Evolutionary conservation across 2,797 vertebrate species (phyloP), one percentile per base, ranked within the genome.

Genomic region (Philypnodon macrostomus): DNA sequence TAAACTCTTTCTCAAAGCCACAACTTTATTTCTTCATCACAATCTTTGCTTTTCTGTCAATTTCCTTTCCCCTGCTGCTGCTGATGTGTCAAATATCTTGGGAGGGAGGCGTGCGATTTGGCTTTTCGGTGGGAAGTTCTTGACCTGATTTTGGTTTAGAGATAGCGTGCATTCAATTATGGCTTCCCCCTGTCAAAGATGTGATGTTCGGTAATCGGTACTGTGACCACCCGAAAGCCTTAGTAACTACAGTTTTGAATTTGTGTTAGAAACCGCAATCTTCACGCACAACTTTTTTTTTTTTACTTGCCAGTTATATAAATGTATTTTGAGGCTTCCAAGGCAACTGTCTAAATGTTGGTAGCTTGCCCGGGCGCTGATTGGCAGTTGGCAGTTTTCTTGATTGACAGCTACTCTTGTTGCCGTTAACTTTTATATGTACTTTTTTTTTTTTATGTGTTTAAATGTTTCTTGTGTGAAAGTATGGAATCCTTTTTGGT

Each of bases 91-190:
- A 26, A 47, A 58, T 37, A 45, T 58, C 32, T 32, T 7, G 31
- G n/a, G n/a, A n/a, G n/a, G n/a, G n/a, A n/a, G 48, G n/a, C 24
- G 33, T 12, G 13, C 40, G 12, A 19, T 7, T 30, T 35, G 7
- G 31, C 14, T 40, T 58, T 67, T 51, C 6, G 8, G 47, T 27
- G 30, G 36, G 18, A 57, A 49, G 44, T 62, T 61, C 44, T 60
- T 67, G 65, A 69, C 55, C 56, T 59, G 33, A 57, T 67, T 72
- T 35, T 42, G 23, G 9, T 41, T 47, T 21, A 23, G 27, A 59
- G 39, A 58, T 36, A 41, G 36, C 45, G 27, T 14, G 51, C 47
- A 42, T 49, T 60, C 33, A 54, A 53, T 63, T 60, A 52, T 19
- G 31, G 27, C 53, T 52, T 61, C 35, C 19, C 40, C 44, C 47